Conservation (phyloP, 2,113 vertebrate genomes). For the Cyrtonyx montezumae region DNA sequence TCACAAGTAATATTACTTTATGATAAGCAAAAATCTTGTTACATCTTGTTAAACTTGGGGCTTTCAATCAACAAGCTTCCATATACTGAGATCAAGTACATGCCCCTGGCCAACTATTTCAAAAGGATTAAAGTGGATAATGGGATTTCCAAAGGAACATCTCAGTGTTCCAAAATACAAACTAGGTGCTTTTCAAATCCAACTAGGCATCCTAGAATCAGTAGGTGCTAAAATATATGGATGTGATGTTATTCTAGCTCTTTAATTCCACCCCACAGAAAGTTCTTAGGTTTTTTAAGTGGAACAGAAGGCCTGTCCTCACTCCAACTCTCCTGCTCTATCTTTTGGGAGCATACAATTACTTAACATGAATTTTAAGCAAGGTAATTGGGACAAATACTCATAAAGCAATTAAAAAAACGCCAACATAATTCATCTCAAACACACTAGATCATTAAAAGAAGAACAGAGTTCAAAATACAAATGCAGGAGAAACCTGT, state of each 20-base stretch:
- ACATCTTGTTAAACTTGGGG: not conserved
- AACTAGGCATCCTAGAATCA: not conserved
- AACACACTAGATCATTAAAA: not conserved
- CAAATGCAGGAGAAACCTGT: not conserved
- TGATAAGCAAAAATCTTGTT: not conserved
- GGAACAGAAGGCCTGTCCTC: not conserved
- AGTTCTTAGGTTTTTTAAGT: not conserved
- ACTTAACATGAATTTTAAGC: not conserved
- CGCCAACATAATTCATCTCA: not conserved
- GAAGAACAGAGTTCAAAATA: not conserved
- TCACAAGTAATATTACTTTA: not conserved
- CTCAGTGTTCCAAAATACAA: fast-evolving
- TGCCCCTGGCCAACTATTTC: not conserved
- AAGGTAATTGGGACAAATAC: not conserved
- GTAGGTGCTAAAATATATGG: not conserved
- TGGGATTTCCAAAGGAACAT: not conserved
- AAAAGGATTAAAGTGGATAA: not conserved
- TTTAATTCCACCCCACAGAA: not conserved
- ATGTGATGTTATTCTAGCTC: not conserved
- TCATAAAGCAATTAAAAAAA: not conserved
- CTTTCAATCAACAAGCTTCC: not conserved
- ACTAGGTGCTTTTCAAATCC: not conserved
- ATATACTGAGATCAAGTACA: not conserved
- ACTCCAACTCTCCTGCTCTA: not conserved
- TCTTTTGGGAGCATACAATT: not conserved